phyloP scores from a whole-genome alignment of 2,113 vertebrate genomes.

The Saccopteryx bilineata region DNA sequence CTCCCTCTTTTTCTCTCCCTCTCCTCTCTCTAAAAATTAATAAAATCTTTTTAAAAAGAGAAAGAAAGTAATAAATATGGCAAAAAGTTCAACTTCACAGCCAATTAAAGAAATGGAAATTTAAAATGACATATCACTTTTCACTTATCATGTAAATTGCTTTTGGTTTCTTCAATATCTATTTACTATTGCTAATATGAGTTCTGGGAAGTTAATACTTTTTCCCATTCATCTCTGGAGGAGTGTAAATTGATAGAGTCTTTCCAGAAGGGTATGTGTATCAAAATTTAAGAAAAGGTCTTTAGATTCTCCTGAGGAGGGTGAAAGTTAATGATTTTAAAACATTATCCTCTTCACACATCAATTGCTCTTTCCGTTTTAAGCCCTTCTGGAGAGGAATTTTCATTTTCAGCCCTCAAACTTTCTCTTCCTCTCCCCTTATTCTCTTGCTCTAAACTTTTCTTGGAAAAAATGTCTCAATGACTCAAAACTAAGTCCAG shows the following conservation, averaged over 20 bases:
- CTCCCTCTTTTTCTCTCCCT: too few relatives aligned
- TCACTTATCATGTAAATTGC: background rate
- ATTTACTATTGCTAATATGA: background rate
- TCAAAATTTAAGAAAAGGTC: background rate
- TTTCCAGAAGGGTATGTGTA: background rate
- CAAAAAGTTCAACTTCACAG: slow-evolving; percentile 28
- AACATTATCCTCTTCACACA: background rate
- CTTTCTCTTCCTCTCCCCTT: background rate
- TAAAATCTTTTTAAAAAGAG: too few relatives aligned
- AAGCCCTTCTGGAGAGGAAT: background rate
- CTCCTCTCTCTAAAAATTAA: too few relatives aligned
- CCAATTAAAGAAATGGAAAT: slow-evolving; percentile 7
- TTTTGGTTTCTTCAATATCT: background rate
- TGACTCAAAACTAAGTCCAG: slow-evolving; percentile 32
- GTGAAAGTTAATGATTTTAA: slow-evolving; percentile 10
- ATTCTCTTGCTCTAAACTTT: slow-evolving; percentile 39
- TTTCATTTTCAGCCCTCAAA: background rate
- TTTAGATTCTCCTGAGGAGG: background rate
- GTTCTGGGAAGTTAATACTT: background rate
- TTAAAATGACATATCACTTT: background rate
- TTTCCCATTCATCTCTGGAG: background rate
- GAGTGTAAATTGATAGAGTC: background rate
- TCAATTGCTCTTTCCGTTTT: background rate
- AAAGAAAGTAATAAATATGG: background rate
- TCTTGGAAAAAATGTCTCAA: slow-evolving; percentile 59